Conservation (phyloP, 2,888 invertebrate genomes). For the Prosapia bicincta region DNA sequence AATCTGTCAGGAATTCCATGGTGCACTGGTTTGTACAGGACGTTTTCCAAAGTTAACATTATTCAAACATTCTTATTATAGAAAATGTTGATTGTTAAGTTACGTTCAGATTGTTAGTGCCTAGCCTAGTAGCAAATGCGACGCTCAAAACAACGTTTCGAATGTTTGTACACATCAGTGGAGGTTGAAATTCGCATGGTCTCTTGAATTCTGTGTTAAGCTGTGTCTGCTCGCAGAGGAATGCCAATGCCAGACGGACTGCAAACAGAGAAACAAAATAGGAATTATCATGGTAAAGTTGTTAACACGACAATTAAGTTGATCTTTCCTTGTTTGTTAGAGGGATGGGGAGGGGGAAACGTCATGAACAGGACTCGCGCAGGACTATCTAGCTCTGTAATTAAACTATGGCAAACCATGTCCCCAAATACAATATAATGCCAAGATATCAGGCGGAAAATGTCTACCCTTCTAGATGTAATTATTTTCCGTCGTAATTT, state of each 20-base stretch:
- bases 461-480: slow-evolving; percentile 2
- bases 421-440: background rate
- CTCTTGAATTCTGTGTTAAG: background rate
- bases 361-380: background rate
- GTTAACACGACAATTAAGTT: background rate
- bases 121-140: no score
- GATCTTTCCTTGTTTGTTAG: background rate
- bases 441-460: background rate
- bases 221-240: background rate
- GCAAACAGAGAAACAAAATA: background rate
- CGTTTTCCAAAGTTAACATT: no score
- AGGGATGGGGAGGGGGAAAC: background rate
- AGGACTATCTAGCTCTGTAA: background rate
- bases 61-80: no score
- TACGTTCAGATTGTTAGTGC: no score
- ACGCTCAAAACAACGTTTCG: no score
- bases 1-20: no score
- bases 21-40: no score
- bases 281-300: background rate
- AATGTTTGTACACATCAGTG: no score
- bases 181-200: no score
- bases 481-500: slow-evolving; percentile 9
- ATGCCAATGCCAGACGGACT: background rate
- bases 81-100: no score
- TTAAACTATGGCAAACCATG: background rate